Conservation (phyloP, 23 tunicate species). For the Ascidia mentula region DNA sequence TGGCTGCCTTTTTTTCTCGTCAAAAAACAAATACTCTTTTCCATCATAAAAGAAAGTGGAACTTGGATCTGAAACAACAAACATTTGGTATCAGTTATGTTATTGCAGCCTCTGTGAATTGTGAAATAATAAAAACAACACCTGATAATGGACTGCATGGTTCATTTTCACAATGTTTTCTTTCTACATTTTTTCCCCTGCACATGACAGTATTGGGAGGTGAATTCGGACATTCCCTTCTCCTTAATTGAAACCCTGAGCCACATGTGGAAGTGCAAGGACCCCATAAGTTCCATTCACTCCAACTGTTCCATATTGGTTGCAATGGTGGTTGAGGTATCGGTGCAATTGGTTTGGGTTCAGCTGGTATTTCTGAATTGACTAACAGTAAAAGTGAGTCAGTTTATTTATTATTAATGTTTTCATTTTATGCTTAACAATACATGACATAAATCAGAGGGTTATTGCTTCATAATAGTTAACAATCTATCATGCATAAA, state of each 20-base stretch:
- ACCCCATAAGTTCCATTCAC: not conserved
- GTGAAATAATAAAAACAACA: not conserved
- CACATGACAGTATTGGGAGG: not conserved
- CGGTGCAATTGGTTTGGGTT: too few species aligned
- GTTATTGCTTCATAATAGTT: too few species aligned
- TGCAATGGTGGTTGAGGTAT: too few species aligned
- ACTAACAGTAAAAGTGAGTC: too few species aligned
- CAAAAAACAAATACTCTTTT: not conserved
- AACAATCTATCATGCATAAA: too few species aligned
- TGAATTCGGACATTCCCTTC: not conserved
- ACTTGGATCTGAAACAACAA: not conserved
- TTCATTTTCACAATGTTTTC: not conserved
- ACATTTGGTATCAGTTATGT: not conserved
- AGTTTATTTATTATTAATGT: too few species aligned
- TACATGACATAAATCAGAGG: too few species aligned
- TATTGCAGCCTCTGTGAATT: not conserved
- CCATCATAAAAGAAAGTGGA: not conserved
- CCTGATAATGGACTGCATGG: not conserved
- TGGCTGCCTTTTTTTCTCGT: not conserved
- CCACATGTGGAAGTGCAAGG: not conserved
- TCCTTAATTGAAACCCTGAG: not conserved
- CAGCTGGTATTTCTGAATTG: too few species aligned
- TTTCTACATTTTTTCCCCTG: not conserved
- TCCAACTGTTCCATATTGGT: not conserved
- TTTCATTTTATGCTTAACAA: too few species aligned